Evolutionary conservation across 2,797 vertebrate genomes (phyloP).

Genomic region (Ispidina lecontei): DNA sequence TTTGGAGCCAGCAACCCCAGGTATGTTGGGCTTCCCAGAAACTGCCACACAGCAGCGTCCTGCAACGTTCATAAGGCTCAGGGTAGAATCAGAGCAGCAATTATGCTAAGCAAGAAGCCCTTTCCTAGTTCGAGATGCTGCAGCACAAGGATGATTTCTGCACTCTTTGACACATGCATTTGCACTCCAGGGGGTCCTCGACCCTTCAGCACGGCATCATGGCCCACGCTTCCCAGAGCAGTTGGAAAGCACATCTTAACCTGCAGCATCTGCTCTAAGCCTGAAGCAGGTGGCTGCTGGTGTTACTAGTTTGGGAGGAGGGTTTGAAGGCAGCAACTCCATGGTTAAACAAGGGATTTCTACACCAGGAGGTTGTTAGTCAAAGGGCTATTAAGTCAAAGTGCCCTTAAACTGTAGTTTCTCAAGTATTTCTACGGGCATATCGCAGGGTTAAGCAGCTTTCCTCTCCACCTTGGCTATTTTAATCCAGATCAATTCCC

Average conservation of each 20-base stretch:
- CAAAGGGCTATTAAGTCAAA: constrained; percentile 7
- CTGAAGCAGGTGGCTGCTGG: not conserved
- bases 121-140: not conserved
- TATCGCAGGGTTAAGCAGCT: constrained; percentile 22
- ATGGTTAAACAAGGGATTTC: constrained; percentile 16
- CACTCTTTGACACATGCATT: not conserved
- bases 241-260: not conserved
- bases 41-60: not conserved
- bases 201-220: accelerated
- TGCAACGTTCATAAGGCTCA: not conserved
- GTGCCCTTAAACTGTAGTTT: constrained; percentile 41
- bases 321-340: not conserved
- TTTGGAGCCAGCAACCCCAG: not conserved
- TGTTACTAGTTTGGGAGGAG: not conserved
- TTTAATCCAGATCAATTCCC: constrained; percentile 53
- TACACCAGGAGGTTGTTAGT: not conserved
- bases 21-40: not conserved
- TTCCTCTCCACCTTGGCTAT: constrained; percentile 38
- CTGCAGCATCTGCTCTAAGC: constrained; percentile 16
- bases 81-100: not conserved
- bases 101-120: not conserved
- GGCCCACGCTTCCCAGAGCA: accelerated
- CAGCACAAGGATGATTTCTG: not conserved
- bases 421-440: constrained; percentile 37
- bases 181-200: not conserved